phyloP scores from a whole-genome alignment of 2,888 invertebrate genomes.

The Oscheius onirici region DNA sequence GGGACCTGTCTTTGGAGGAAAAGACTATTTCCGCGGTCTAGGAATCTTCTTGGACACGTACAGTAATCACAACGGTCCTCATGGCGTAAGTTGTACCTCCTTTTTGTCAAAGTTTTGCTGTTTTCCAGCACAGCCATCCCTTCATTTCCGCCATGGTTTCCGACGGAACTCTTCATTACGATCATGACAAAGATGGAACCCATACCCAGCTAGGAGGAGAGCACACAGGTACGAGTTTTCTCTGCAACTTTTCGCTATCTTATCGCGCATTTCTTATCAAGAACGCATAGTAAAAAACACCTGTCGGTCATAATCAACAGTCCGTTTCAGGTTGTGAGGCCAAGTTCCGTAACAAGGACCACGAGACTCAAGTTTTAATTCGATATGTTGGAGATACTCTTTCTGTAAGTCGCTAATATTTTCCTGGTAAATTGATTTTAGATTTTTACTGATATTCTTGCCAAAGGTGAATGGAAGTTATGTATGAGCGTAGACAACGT shows the following conservation, averaged over 20 bases:
- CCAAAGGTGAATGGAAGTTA: slow-evolving; percentile 85
- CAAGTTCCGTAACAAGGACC: slow-evolving; percentile 86
- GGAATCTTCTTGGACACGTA: slow-evolving; percentile 95
- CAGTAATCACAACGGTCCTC: slow-evolving; percentile 97
- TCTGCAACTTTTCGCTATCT: background rate
- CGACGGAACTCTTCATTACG: slow-evolving; percentile 92
- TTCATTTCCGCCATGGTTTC: slow-evolving; percentile 98
- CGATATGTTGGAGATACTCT: slow-evolving; percentile 88
- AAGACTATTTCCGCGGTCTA: slow-evolving; percentile 88
- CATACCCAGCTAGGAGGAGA: slow-evolving; percentile 87
- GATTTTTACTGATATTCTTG: slow-evolving; percentile 79
- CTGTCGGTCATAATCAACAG: background rate
- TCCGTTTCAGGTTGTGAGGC: slow-evolving; percentile 82
- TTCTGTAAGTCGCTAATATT: slow-evolving; percentile 75
- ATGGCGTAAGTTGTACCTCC: slow-evolving; percentile 82
- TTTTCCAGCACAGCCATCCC: slow-evolving; percentile 90
- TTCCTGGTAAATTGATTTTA: slow-evolving; percentile 72
- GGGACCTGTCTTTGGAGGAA: slow-evolving; percentile 94
- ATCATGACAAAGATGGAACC: slow-evolving; percentile 97
- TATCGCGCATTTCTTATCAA: background rate
- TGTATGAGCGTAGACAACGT: slow-evolving; percentile 91
- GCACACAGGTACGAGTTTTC: slow-evolving; percentile 72
- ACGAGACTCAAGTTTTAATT: slow-evolving; percentile 90
- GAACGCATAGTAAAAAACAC: background rate
- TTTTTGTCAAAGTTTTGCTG: background rate